A percentile compares a stretch with the other conserved stretches of the same genome.
These are phyloP conservation scores for Calliopum simillimum DNA, from an alignment of 2,888 invertebrate genomes.

Conservation along the genomic window DNA sequence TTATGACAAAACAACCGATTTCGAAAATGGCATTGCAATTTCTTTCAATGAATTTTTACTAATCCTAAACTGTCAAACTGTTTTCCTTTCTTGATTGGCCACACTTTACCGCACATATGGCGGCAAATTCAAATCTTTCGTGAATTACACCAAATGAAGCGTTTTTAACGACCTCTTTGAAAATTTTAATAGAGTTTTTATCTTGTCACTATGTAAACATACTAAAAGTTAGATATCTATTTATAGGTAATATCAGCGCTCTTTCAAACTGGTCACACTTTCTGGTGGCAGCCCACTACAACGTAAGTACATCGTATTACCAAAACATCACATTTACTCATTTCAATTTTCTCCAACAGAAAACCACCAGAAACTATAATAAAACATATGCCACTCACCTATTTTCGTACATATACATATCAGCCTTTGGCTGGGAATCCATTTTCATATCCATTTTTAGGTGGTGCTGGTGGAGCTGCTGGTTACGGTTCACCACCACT, in stretches of 20 bases:
- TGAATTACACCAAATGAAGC: no score
- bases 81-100: no score
- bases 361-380: slow-evolving; percentile 53
- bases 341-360: slow-evolving; percentile 40
- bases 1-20: no score
- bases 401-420: slow-evolving; percentile 65
- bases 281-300: slow-evolving; percentile 58
- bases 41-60: no score
- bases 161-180: no score
- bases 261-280: slow-evolving; percentile 44
- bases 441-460: slow-evolving; percentile 53
- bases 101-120: no score
- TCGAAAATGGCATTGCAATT: no score
- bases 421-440: slow-evolving; percentile 57
- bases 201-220: no score
- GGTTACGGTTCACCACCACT: slow-evolving; percentile 37
- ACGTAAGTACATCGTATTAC: slow-evolving; percentile 52
- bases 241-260: slow-evolving; percentile 26
- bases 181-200: no score
- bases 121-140: no score
- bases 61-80: no score
- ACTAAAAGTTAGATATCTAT: no score
- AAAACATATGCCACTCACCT: slow-evolving; percentile 64
- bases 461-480: slow-evolving; percentile 35
- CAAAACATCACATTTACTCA: not conserved